Conservation (phyloP, 2,797 vertebrate genomes). For the Nasua narica region DNA sequence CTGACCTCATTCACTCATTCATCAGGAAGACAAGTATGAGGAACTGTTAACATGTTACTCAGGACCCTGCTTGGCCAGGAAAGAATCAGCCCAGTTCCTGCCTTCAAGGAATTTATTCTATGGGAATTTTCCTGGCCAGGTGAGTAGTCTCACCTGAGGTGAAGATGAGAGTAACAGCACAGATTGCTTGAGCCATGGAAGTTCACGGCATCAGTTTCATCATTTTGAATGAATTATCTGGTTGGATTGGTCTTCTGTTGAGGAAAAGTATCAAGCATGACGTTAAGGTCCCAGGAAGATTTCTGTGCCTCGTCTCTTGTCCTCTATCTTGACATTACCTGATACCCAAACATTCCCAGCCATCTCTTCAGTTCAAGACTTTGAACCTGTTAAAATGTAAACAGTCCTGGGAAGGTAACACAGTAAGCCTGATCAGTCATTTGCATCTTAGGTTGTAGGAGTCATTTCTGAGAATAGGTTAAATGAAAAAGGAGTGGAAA, state of each 20-base stretch:
- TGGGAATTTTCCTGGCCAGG: not conserved
- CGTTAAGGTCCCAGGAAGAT: not conserved
- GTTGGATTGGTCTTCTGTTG: not conserved
- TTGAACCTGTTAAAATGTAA: conserved; percentile 59
- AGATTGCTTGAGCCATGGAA: not conserved
- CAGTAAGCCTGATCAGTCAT: conserved; percentile 44
- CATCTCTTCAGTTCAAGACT: not conserved
- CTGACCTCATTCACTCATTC: conserved; percentile 36
- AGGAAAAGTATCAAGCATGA: not conserved
- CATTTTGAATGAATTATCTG: not conserved
- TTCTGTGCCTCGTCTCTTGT: not conserved
- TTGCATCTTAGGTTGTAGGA: conserved; percentile 19
- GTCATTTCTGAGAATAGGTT: conserved; percentile 43
- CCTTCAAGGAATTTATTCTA: conserved; percentile 60
- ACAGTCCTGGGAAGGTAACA: conserved; percentile 14
- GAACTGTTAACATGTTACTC: conserved; percentile 56
- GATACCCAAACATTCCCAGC: not conserved
- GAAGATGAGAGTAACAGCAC: not conserved
- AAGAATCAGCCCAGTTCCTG: conserved; percentile 14
- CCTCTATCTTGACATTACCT: not conserved
- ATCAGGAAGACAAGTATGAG: not conserved
- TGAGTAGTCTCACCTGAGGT: not conserved
- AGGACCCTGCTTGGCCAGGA: not conserved
- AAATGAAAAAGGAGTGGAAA: not conserved
- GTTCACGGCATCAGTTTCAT: not conserved